Conservation (phyloP, 2,797 vertebrate genomes). For the Fistularia tabacaria region DNA sequence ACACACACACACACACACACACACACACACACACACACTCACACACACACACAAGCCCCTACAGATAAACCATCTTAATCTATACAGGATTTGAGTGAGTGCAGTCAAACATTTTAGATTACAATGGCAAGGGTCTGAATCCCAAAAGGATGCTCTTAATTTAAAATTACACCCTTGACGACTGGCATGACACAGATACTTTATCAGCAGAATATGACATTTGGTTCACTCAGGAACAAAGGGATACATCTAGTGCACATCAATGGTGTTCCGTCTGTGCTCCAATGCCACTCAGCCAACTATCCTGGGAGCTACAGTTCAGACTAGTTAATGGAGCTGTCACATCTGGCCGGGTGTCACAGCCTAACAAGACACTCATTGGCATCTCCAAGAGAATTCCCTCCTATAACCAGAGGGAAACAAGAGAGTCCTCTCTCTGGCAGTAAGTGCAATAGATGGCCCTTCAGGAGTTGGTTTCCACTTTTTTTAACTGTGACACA, state of each 20-base stretch:
- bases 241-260: conserved; percentile 36
- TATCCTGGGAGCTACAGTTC: conserved; percentile 44
- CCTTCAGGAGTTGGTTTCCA: conserved; percentile 10
- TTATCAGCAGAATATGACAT: conserved; percentile 51
- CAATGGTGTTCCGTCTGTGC: conserved; percentile 28
- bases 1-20: too few relatives aligned
- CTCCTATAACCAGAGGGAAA: conserved; percentile 52
- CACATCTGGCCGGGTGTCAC: conserved; percentile 65
- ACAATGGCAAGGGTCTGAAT: conserved; percentile 15
- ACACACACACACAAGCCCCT: too few relatives aligned
- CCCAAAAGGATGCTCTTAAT: conserved; percentile 16
- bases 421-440: conserved; percentile 45
- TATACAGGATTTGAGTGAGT: not conserved
- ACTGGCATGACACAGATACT: conserved; percentile 31
- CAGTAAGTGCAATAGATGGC: conserved; percentile 26
- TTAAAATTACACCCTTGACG: conserved; percentile 24
- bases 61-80: not conserved
- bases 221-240: conserved; percentile 39
- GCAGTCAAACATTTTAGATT: conserved; percentile 5
- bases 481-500: conserved; percentile 38
- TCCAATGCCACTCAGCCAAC: conserved; percentile 16
- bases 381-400: conserved; percentile 67
- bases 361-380: conserved; percentile 74
- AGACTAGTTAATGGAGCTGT: conserved; percentile 72
- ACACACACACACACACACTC: too few relatives aligned